A percentile compares a stretch with the other conserved stretches of the same genome.
These are phyloP conservation scores for Turnix velox DNA, from an alignment of 2,113 vertebrate genomes.

Conservation along the genomic window DNA sequence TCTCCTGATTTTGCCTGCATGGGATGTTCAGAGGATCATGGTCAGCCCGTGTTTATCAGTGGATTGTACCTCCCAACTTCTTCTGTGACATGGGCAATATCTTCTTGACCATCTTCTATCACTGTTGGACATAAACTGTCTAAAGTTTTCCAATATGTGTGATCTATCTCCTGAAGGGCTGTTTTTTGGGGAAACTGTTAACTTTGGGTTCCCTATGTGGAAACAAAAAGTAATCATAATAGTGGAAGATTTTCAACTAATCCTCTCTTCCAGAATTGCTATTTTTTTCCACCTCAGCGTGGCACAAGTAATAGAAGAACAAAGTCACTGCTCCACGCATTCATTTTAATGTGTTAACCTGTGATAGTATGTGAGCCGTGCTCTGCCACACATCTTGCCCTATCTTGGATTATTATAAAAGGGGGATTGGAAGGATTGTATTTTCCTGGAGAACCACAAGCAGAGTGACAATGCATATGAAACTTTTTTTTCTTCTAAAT, in stretches of 20 bases:
- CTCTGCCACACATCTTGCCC: neutral
- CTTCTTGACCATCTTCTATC: neutral
- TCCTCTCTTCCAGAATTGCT: neutral
- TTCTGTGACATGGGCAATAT: neutral
- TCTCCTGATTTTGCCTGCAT: neutral
- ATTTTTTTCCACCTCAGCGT: neutral
- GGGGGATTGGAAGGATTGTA: neutral
- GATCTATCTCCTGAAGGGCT: neutral
- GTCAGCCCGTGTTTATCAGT: neutral
- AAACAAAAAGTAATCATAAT: neutral
- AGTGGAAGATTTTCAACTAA: neutral
- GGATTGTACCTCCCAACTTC: neutral
- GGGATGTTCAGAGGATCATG: neutral
- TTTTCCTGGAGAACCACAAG: neutral
- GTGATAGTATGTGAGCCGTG: neutral
- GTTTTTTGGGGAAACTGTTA: neutral
- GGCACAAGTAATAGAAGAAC: neutral
- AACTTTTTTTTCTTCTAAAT: neutral
- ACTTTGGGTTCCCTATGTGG: neutral
- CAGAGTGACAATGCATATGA: neutral
- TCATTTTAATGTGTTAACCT: neutral
- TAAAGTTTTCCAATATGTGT: neutral
- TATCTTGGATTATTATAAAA: neutral
- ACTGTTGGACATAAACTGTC: neutral
- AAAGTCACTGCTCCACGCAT: neutral